Percentiles rank a stretch among this genome's conserved stretches.
Conservation (phyloP, 2,797 vertebrate species). For the Dicrostonyx torquatus region DNA sequence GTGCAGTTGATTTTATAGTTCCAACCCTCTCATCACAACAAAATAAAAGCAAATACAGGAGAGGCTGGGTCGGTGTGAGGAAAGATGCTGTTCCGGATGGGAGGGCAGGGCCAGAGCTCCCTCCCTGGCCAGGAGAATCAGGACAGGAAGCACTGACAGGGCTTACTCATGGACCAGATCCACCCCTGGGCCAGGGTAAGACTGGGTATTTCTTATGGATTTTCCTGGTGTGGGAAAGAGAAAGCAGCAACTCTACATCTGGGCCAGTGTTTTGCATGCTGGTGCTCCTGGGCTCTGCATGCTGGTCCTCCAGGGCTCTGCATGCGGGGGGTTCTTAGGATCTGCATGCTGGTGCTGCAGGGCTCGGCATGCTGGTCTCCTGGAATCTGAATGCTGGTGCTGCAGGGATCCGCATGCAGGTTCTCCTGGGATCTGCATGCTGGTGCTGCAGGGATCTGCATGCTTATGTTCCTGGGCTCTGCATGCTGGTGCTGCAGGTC, state of each 20-base stretch:
- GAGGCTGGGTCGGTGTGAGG: rapidly evolving
- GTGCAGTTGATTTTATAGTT: rapidly evolving
- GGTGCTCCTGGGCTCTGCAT: neutral
- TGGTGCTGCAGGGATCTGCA: neutral
- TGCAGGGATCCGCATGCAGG: neutral
- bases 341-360: neutral
- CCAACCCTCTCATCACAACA: neutral
- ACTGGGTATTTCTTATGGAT: no score
- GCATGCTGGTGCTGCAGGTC: neutral
- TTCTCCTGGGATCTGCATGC: neutral
- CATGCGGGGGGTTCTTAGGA: no score
- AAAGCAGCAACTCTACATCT: neutral
- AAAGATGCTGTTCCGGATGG: rapidly evolving
- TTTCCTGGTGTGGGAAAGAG: neutral
- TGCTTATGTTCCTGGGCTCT: neutral
- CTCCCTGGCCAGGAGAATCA: rapidly evolving
- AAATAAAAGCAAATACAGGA: rapidly evolving
- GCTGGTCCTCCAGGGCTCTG: neutral
- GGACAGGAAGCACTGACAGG: neutral
- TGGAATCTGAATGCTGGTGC: neutral
- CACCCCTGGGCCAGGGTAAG: neutral
- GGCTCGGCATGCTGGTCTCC: neutral
- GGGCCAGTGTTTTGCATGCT: neutral
- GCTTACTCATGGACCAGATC: neutral
- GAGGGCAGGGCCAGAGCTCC: rapidly evolving